Evolutionary conservation across 2,797 vertebrate genomes (phyloP).

Genomic region (Leptoclinus maculatus): DNA sequence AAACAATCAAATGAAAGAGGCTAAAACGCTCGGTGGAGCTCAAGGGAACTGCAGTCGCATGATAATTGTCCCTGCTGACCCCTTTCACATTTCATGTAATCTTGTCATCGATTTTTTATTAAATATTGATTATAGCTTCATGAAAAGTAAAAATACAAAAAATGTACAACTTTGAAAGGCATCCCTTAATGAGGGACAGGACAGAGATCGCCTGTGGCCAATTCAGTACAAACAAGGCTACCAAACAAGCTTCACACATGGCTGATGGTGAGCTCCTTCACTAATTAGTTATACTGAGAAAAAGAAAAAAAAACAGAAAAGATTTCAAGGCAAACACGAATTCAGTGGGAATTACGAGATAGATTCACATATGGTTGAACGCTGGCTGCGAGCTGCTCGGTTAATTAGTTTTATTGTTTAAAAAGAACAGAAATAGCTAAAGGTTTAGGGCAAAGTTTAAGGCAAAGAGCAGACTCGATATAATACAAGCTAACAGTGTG

Average conservation of each 20-base stretch:
- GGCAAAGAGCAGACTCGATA: constrained; percentile 69
- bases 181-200: constrained; percentile 18
- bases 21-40: neutral
- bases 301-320: constrained; percentile 37
- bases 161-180: constrained; percentile 11
- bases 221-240: constrained; percentile 37
- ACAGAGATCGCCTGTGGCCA: constrained; percentile 31
- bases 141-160: constrained; percentile 6
- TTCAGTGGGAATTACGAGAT: constrained; percentile 52
- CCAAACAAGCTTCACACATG: constrained; percentile 58
- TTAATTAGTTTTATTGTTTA: constrained; percentile 79
- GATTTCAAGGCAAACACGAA: constrained; percentile 56
- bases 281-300: constrained; percentile 64
- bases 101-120: constrained; percentile 1
- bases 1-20: neutral
- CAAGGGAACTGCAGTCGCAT: neutral
- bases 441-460: constrained; percentile 81
- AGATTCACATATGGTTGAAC: constrained; percentile 66
- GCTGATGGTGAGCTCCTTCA: constrained; percentile 50
- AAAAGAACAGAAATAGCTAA: constrained; percentile 77
- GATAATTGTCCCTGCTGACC: neutral
- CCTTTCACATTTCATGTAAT: neutral
- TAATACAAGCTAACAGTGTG: constrained; percentile 75
- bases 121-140: neutral
- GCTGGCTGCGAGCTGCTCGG: constrained; percentile 62